phyloP scores from a whole-genome alignment of 1,140 invertebrate species.

The Rhyzopertha dominica region DNA sequence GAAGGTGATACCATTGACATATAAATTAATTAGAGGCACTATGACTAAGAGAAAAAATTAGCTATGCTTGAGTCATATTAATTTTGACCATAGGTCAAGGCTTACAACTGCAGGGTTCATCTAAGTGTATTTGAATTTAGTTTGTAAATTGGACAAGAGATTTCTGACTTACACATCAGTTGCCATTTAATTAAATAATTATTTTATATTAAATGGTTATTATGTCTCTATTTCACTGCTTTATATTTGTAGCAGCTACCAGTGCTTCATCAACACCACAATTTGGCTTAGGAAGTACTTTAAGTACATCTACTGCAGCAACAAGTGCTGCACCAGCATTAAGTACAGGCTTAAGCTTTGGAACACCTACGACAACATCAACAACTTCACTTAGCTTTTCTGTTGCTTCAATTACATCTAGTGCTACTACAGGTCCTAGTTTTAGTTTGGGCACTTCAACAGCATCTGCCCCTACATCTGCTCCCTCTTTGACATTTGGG shows the following conservation, averaged over 20 bases:
- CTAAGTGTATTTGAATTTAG: too few species aligned
- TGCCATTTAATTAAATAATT: slow-evolving; percentile 3
- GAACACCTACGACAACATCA: slow-evolving; percentile 20
- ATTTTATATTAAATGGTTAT: not conserved
- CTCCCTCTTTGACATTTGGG: slow-evolving; percentile 7
- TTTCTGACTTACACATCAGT: not conserved
- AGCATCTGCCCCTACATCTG: not conserved
- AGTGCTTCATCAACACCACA: slow-evolving; percentile 21
- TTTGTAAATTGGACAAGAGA: not conserved
- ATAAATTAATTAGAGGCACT: too few species aligned
- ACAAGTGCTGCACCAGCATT: slow-evolving; percentile 23
- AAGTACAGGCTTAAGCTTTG: slow-evolving; percentile 31
- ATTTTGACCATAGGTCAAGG: too few species aligned
- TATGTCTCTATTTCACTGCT: not conserved
- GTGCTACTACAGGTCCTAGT: slow-evolving; percentile 6
- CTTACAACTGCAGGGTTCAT: too few species aligned
- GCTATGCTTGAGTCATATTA: too few species aligned
- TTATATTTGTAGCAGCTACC: not conserved
- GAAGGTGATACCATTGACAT: too few species aligned
- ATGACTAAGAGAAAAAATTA: too few species aligned
- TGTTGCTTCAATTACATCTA: slow-evolving; percentile 16
- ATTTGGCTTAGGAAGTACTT: slow-evolving; percentile 34
- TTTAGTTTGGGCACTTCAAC: slow-evolving; percentile 6
- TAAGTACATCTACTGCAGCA: slow-evolving; percentile 12
- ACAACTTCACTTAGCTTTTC: slow-evolving; percentile 19